Conservation (phyloP, 2,797 vertebrate species). For the Babyrousa celebensis region DNA sequence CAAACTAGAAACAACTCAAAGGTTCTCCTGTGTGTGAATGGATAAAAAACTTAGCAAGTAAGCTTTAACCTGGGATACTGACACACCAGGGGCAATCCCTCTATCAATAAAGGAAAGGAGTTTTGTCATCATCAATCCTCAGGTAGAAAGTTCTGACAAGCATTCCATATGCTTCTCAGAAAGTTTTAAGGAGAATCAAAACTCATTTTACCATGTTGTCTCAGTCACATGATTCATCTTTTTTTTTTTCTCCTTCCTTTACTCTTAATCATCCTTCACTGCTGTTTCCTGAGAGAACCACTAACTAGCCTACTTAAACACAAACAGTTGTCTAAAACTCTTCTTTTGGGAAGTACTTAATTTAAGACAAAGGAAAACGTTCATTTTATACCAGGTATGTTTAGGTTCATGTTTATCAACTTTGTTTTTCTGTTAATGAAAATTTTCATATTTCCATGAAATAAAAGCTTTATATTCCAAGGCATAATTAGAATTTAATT, state of each 20-base stretch:
- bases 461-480: neutral
- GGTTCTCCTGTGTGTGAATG: too few relatives aligned
- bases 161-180: neutral
- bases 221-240: neutral
- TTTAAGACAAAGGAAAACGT: neutral
- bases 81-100: neutral
- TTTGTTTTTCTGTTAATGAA: neutral
- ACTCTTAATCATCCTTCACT: neutral
- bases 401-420: neutral
- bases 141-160: neutral
- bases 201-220: neutral
- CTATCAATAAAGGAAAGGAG: neutral
- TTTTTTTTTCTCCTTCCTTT: neutral
- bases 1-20: too few relatives aligned
- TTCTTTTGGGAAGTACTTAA: neutral
- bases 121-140: neutral
- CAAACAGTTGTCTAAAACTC: neutral
- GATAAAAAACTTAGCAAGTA: neutral
- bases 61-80: neutral
- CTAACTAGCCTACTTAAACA: neutral
- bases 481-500: neutral
- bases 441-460: neutral
- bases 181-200: neutral
- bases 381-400: neutral
- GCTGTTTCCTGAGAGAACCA: neutral